Conservation (phyloP, 2,113 vertebrate genomes). For the Riparia riparia region DNA sequence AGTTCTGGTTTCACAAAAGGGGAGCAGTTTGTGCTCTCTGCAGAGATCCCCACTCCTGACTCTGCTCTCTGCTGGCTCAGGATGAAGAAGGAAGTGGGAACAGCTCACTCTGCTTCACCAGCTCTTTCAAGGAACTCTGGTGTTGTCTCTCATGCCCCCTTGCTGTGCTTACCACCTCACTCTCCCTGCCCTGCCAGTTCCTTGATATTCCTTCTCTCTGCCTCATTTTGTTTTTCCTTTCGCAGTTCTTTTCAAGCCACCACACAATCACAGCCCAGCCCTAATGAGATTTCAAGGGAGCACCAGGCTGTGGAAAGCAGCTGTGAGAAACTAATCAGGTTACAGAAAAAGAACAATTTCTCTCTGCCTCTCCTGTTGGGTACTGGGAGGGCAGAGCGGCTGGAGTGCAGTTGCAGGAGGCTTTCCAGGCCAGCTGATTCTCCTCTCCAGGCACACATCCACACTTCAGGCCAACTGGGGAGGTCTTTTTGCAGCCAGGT, state of each 20-base stretch:
- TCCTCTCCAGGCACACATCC: neutral
- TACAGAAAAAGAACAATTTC: neutral
- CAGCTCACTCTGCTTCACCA: neutral
- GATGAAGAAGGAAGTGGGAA: neutral
- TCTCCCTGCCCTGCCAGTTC: neutral
- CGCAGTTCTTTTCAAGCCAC: neutral
- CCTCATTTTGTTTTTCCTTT: neutral
- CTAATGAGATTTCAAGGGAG: conserved; percentile 5
- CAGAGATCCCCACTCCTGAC: neutral
- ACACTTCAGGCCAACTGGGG: neutral
- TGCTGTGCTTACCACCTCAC: neutral
- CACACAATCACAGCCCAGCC: conserved; percentile 9
- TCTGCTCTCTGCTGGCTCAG: neutral
- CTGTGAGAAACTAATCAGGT: neutral
- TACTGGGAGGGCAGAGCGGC: neutral
- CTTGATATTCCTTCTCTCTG: neutral
- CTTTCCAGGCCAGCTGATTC: neutral
- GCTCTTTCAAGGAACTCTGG: conserved; percentile 18
- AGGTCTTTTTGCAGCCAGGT: neutral
- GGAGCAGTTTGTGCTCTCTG: neutral
- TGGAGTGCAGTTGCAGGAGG: neutral
- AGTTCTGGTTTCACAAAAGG: neutral
- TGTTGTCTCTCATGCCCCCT: neutral
- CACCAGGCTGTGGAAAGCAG: neutral
- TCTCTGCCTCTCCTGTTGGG: neutral